Conservation (phyloP, 2,888 invertebrate species). For the Flexamia atlantica region DNA sequence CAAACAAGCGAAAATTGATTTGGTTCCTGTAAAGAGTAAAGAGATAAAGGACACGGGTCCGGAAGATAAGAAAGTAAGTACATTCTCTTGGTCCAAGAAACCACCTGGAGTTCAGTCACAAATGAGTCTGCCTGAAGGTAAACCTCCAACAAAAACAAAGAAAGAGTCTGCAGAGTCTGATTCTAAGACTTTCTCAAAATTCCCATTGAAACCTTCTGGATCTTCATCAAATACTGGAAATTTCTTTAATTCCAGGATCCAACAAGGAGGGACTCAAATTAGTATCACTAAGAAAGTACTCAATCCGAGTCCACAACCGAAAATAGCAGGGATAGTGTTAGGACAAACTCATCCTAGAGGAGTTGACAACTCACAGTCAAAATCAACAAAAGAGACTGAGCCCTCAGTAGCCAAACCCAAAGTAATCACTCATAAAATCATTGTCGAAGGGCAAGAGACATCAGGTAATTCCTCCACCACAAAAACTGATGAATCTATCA, state of each 20-base stretch:
- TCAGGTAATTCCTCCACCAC: background rate
- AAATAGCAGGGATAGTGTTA: conserved; percentile 64
- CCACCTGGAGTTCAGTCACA: conserved; percentile 18
- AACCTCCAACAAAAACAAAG: conserved; percentile 35
- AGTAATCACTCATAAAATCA: conserved; percentile 64
- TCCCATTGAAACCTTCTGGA: conserved; percentile 52
- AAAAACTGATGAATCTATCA: background rate
- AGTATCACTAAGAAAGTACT: conserved; percentile 58
- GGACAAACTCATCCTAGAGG: conserved; percentile 59
- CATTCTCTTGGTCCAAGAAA: conserved; percentile 16
- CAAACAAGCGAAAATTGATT: conserved; percentile 56
- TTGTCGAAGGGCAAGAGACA: conserved; percentile 59
- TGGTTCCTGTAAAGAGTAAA: conserved; percentile 48
- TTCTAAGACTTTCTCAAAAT: conserved; percentile 19
- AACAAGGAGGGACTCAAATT: conserved; percentile 41
- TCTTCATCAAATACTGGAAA: conserved; percentile 35
- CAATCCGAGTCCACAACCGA: conserved; percentile 62
- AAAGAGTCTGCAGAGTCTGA: conserved; percentile 7
- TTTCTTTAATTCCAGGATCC: conserved; percentile 38
- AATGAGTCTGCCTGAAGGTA: conserved; percentile 23
- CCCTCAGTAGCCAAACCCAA: conserved; percentile 51
- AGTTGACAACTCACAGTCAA: conserved; percentile 1
- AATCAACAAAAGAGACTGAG: background rate
- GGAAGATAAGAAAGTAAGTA: conserved; percentile 36
- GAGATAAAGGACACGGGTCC: conserved; percentile 16